Evolutionary conservation across 1,140 invertebrate genomes (phyloP), one percentile per base, ranked within the genome.

Genomic region (Pygmarrhopalites habei): DNA sequence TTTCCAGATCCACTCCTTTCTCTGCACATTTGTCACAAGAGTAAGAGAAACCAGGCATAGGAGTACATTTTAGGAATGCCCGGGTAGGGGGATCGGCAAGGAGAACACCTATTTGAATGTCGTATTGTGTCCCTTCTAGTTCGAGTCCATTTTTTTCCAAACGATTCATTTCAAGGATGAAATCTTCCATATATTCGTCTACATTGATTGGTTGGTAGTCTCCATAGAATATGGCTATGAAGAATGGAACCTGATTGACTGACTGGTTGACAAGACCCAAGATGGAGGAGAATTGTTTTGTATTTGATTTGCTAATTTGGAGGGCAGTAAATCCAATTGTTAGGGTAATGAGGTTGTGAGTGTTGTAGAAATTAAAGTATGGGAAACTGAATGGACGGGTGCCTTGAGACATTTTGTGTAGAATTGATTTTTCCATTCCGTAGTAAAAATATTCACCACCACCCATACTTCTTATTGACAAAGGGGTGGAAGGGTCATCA

Each of bases 71-170:
- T 4, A 78, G 57, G 67, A 75, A 77, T 26, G 73, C 67, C 63
- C 74, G 71, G 7, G 76, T 77, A 10, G 75, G 76, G 0, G 73
- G 70, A 72, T 77, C 76, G 64, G 71, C 75, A 57, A 76, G 65
- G 41, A 77, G 19, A 51, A 23, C 43, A 2, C 52, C 28, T 1
- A 68, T 28, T 17, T 51, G 28, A 21, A 68, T 23, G 1, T 39
- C 32, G 56, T 46, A 68, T 10, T 28, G 12, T 7, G 2, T 53
- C 0, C 43, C 26, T 17, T 44, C 21, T 2, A 53, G 1, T 23
- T 29, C 2, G 1, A 64, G 52, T 41, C 66, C 63, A 43, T 46
- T 23, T 3, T 63, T 47, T 43, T 52, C 25, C n/a, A 72, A 39
- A 17, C 1, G 12, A 46, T 47, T 39, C 4, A 64, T 32, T 65